A percentile compares a stretch with the other conserved stretches of the same genome.
Evolutionary conservation across 2,113 vertebrate species (phyloP).

Genomic region (Gopherus evgoodei): DNA sequence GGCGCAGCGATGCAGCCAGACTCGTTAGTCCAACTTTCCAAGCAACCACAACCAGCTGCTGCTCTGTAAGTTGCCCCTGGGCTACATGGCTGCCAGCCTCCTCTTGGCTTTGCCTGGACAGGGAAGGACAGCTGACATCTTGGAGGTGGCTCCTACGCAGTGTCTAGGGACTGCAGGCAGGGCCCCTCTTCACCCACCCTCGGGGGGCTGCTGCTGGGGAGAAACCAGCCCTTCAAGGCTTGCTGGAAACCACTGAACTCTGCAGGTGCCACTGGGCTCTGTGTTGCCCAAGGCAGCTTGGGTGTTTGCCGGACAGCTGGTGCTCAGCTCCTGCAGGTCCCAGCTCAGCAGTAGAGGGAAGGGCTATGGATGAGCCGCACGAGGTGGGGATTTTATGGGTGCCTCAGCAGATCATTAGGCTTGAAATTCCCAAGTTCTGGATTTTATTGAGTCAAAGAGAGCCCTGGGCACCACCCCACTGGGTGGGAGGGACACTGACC

Average conservation of each 20-base stretch:
- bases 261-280: neutral
- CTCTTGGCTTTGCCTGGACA: neutral
- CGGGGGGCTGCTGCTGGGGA: neutral
- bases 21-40: conserved; percentile 48
- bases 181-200: neutral
- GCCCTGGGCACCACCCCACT: neutral
- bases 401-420: neutral
- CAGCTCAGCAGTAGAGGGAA: neutral
- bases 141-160: neutral
- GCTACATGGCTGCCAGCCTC: no score
- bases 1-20: rapidly evolving
- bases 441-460: neutral
- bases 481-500: neutral
- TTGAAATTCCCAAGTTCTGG: neutral
- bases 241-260: neutral
- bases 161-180: neutral
- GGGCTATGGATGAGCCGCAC: neutral
- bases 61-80: conserved; percentile 52
- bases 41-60: neutral
- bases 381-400: neutral
- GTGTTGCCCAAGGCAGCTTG: neutral
- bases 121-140: neutral
- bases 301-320: no score
- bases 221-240: neutral
- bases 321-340: no score